Percentiles rank a stretch among this genome's conserved stretches.
phyloP scores from a whole-genome alignment of 2,113 vertebrate species.

The Entelurus aequoreus region DNA sequence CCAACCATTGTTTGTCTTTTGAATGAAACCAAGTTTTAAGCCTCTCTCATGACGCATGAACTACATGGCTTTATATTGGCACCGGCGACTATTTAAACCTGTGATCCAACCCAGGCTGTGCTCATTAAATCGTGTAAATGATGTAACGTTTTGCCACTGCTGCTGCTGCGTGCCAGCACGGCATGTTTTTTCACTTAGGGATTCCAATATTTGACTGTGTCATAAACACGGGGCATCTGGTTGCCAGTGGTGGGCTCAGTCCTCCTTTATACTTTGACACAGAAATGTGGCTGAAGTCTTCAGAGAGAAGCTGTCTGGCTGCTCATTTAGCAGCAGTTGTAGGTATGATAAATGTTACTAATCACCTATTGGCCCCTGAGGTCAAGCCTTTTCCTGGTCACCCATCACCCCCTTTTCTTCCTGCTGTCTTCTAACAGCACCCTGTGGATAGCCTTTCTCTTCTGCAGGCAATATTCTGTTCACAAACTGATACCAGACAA shows the following conservation, averaged over 20 bases:
- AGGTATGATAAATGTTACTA: slow-evolving; percentile 70
- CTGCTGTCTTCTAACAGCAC: slow-evolving; percentile 36
- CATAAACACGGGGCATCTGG: slow-evolving; percentile 62
- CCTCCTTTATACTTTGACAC: slow-evolving; percentile 49
- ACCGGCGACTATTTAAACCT: slow-evolving; percentile 59
- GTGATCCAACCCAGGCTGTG: slow-evolving; percentile 59
- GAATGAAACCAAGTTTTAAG: slow-evolving; percentile 50
- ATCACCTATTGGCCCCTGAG: slow-evolving; percentile 65
- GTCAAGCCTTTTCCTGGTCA: slow-evolving; percentile 57
- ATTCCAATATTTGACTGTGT: slow-evolving; percentile 58
- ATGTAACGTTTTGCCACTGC: slow-evolving; percentile 52
- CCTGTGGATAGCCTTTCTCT: slow-evolving; percentile 46
- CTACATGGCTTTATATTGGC: slow-evolving; percentile 51
- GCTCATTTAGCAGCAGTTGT: slow-evolving; percentile 45
- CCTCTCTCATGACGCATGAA: slow-evolving; percentile 57
- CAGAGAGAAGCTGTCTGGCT: slow-evolving; percentile 39
- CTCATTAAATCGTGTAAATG: slow-evolving; percentile 60
- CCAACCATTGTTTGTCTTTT: slow-evolving; percentile 42
- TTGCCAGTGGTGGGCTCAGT: slow-evolving; percentile 43
- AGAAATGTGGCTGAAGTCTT: slow-evolving; percentile 41
- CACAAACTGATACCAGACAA: slow-evolving; percentile 27
- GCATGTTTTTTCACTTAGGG: slow-evolving; percentile 65
- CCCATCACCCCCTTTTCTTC: slow-evolving; percentile 43
- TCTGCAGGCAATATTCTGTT: slow-evolving; percentile 22
- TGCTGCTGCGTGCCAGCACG: slow-evolving; percentile 50